These are phyloP conservation scores for Trypoxylus dichotomus DNA, from an alignment of 1,140 invertebrate genomes.

Conservation along the genomic window DNA sequence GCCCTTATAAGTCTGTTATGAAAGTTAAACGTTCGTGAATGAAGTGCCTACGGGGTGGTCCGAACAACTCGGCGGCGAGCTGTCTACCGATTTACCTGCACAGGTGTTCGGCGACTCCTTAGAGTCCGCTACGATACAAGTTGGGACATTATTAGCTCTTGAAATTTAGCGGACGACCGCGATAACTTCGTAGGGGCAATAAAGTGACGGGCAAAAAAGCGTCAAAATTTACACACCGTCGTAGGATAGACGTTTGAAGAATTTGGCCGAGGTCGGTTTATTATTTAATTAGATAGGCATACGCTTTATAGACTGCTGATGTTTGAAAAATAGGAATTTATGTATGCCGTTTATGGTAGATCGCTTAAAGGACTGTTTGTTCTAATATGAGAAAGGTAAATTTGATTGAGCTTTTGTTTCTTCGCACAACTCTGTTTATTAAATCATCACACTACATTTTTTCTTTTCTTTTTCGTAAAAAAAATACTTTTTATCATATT, in stretches of 20 bases:
- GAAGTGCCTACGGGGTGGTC: conserved; percentile 26
- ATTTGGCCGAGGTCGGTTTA: background rate
- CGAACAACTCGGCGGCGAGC: conserved; percentile 19
- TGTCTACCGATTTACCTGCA: conserved; percentile 26
- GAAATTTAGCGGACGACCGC: conserved; percentile 17
- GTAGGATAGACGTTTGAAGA: background rate
- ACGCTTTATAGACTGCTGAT: background rate
- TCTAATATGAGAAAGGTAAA: no score
- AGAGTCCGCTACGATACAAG: background rate
- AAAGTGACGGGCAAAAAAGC: conserved; percentile 5
- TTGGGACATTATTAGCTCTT: conserved; percentile 11
- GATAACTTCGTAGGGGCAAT: background rate
- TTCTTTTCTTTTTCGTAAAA: no score
- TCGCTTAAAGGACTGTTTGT: no score
- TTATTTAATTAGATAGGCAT: background rate
- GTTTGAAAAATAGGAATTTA: background rate
- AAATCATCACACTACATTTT: no score
- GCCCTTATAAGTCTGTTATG: conserved; percentile 27
- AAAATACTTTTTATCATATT: no score
- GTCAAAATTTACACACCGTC: background rate
- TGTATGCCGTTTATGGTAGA: no score
- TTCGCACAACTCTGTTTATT: no score
- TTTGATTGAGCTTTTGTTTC: no score
- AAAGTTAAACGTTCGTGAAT: conserved; percentile 30
- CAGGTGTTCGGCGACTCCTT: background rate